Evolutionary conservation across 1,140 invertebrate genomes (phyloP).

Genomic region (Heliconius hewitsoni): DNA sequence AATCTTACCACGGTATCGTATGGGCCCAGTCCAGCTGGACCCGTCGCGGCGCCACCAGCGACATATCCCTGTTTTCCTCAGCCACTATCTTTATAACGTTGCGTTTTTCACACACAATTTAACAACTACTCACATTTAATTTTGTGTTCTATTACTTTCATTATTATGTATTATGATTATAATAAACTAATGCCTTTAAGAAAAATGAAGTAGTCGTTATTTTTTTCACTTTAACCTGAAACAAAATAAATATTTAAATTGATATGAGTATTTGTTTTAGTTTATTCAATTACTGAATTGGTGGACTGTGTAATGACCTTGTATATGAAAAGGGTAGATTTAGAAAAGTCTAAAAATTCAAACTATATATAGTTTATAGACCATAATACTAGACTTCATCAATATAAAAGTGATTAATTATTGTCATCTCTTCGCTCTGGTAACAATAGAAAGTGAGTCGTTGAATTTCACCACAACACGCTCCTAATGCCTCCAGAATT

Average conservation of each 20-base stretch:
- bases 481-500: too few relatives aligned
- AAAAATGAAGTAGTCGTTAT: not conserved
- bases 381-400: too few relatives aligned
- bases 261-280: too few relatives aligned
- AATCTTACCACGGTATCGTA: conserved; percentile 69
- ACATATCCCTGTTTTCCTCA: conserved; percentile 58
- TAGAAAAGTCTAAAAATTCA: too few relatives aligned
- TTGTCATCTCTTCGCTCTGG: too few relatives aligned
- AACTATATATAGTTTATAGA: too few relatives aligned
- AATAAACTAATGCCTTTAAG: not conserved
- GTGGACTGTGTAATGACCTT: too few relatives aligned
- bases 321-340: too few relatives aligned
- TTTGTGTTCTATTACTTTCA: not conserved
- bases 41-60: conserved; percentile 65
- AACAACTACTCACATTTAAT: not conserved
- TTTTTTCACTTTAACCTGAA: conserved; percentile 22
- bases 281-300: too few relatives aligned
- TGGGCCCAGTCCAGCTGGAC: conserved; percentile 70
- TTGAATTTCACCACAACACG: too few relatives aligned
- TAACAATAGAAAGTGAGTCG: too few relatives aligned
- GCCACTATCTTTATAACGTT: conserved; percentile 45
- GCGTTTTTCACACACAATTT: conserved; percentile 21
- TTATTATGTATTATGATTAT: conserved; percentile 7
- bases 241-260: conserved; percentile 17
- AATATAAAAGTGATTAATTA: too few relatives aligned